phyloP scores from a whole-genome alignment of 92 coral and sea anemone species.

The Epizoanthus illoricatus region DNA sequence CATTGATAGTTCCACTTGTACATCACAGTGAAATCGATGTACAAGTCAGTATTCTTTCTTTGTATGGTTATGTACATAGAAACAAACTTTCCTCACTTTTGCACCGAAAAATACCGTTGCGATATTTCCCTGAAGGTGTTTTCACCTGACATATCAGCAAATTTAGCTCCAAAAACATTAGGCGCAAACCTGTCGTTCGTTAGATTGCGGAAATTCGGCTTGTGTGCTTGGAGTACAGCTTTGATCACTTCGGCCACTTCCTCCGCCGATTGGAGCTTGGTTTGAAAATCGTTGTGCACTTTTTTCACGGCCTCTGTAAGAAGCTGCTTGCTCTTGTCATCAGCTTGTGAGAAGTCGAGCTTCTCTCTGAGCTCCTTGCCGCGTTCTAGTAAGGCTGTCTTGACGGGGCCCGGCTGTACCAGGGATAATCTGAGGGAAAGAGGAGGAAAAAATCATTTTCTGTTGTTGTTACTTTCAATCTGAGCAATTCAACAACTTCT shows the following conservation, averaged over 20 bases:
- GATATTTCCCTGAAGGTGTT: slow-evolving; percentile 41
- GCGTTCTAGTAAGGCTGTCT: slow-evolving; percentile 54
- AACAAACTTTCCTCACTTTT: background rate
- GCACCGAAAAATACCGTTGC: slow-evolving; percentile 64
- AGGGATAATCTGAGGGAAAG: slow-evolving; percentile 61
- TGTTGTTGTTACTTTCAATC: too few relatives aligned
- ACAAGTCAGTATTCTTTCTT: too few relatives aligned
- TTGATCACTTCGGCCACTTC: slow-evolving; percentile 78
- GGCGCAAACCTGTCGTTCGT: slow-evolving; percentile 68
- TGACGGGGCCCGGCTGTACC: slow-evolving; percentile 93
- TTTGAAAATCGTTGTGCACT: slow-evolving; percentile 51
- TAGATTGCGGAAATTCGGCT: slow-evolving; percentile 85
- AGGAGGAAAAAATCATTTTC: too few relatives aligned
- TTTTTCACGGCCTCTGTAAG: slow-evolving; percentile 51
- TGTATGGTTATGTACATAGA: too few relatives aligned
- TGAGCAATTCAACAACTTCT: background rate
- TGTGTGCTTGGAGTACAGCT: slow-evolving; percentile 61
- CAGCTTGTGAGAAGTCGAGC: slow-evolving; percentile 20
- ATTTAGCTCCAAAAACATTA: slow-evolving; percentile 57
- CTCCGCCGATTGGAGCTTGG: slow-evolving; percentile 68
- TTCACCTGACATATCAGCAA: slow-evolving; percentile 88
- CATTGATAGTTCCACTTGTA: too few relatives aligned
- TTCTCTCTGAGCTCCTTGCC: background rate
- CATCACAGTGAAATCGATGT: too few relatives aligned
- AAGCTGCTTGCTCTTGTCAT: slow-evolving; percentile 78